Base-by-base conservation (phyloP, 1,140 invertebrate genomes). In the Monomorium pharaonis region DNA sequence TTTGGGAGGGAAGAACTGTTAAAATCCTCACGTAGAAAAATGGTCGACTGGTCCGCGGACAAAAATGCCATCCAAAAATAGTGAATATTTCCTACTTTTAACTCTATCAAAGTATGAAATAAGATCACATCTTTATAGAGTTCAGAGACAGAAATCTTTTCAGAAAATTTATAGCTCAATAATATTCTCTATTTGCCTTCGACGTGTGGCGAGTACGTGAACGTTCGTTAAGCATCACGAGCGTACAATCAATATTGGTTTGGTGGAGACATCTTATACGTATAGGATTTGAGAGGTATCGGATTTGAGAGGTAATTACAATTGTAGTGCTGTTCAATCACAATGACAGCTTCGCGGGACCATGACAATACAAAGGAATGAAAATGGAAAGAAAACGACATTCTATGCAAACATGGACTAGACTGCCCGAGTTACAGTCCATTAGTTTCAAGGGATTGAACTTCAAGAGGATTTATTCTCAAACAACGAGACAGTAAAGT, bases 401-500 rank as follows among this genome's bases (percentile, higher is more conserved):
- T 63, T 63, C 47, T 30, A 16, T 27, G 21, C 56, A 77, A 63
- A 42, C 33, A 42, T 4, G 30, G 27, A 63, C 44, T 65, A 33
- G 27, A 21, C 65, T 30, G n/a, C 33, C 10, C n/a, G 30, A 58
- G n/a, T 77, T 77, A 18, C 16, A 10, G 2, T 63, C 3, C 14
- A 78, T 62, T 62, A 30, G 14, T 49, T 49, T 49, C n/a, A 80
- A 51, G 30, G 30, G 62, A 44, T n/a, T 80, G 76, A 78, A 67
- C 21, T 67, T 78, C 30, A 37, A 54, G 21, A 80, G 42, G 42
- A 44, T 33, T 63, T 42, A 67, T 9, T 21, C 76, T 69, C 62
- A 24, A 51, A 78, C 62, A 67, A 16, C 30, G 44, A 6, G 21
- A 44, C 12, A 51, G 27, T 44, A 67, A n/a, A 67, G 18, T 77